These are phyloP conservation scores for Hyles lineata DNA, from an alignment of 2,888 invertebrate species.

Conservation along the genomic window DNA sequence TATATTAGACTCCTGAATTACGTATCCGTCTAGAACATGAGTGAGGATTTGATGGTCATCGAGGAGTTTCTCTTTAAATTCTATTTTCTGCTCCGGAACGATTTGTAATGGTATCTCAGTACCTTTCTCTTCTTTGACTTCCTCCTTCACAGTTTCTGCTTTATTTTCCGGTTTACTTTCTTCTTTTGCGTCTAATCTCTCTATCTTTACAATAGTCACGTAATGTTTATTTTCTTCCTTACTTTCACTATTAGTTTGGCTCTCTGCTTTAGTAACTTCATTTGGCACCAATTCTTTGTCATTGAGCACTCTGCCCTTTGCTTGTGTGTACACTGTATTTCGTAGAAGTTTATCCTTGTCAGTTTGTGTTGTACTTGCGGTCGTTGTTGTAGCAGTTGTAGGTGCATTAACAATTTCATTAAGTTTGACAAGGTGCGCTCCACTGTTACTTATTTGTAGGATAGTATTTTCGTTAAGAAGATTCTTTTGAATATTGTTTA, in stretches of 20 bases:
- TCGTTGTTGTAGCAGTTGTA: constrained; percentile 34
- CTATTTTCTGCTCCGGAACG: constrained; percentile 23
- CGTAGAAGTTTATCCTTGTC: constrained; percentile 69
- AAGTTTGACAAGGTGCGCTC: constrained; percentile 32
- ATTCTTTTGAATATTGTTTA: constrained; percentile 31
- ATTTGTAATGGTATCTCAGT: constrained; percentile 4
- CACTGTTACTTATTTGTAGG: constrained; percentile 39
- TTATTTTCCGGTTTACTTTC: constrained; percentile 7
- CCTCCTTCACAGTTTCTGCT: constrained; percentile 28
- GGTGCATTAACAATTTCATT: constrained; percentile 34
- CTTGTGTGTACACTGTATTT: constrained; percentile 76
- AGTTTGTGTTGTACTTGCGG: constrained; percentile 32
- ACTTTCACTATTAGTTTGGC: neutral
- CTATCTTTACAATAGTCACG: constrained; percentile 13
- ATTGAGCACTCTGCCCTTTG: constrained; percentile 66
- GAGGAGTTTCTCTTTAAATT: constrained; percentile 13
- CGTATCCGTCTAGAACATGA: constrained; percentile 76
- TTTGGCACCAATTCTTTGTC: constrained; percentile 50
- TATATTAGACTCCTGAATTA: constrained; percentile 78
- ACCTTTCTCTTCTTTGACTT: constrained; percentile 26
- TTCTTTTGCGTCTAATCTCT: constrained; percentile 9
- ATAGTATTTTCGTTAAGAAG: constrained; percentile 36
- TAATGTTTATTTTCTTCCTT: constrained; percentile 13
- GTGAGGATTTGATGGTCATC: constrained; percentile 51
- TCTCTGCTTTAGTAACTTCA: constrained; percentile 27